These are phyloP conservation scores for Argyra leucocephala DNA, from an alignment of 2,888 invertebrate species.

Conservation along the genomic window DNA sequence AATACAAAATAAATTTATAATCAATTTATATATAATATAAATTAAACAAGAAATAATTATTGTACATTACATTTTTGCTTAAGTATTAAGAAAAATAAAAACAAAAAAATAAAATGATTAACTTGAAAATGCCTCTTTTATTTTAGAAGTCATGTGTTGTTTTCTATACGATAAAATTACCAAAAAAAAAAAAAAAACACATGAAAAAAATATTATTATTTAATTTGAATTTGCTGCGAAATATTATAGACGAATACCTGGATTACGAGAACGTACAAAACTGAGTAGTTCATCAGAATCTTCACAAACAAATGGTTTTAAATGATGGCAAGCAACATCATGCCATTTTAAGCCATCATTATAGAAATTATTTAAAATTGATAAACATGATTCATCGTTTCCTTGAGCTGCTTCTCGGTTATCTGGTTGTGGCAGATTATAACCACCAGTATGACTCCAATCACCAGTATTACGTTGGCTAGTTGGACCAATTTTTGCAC, in stretches of 20 bases:
- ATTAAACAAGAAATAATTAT: neutral
- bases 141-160: too few species aligned
- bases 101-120: neutral
- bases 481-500: conserved; percentile 82
- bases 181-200: too few species aligned
- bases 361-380: conserved; percentile 85
- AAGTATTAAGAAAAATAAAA: neutral
- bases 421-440: conserved; percentile 78
- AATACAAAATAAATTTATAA: neutral
- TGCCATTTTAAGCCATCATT: conserved; percentile 81
- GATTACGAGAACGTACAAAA: conserved; percentile 83
- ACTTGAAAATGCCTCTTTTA: neutral
- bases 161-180: too few species aligned
- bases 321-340: conserved; percentile 77
- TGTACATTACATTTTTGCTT: conserved; percentile 4
- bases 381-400: conserved; percentile 82
- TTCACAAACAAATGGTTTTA: conserved; percentile 82
- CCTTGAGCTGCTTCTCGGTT: conserved; percentile 86
- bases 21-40: conserved; percentile 6
- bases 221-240: too few species aligned
- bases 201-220: too few species aligned
- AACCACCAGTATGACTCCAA: conserved; percentile 83
- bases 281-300: conserved; percentile 83
- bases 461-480: conserved; percentile 81
- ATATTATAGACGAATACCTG: conserved; percentile 65